Conservation (phyloP, 2,797 vertebrate species). For the Spondyliosoma cantharus region DNA sequence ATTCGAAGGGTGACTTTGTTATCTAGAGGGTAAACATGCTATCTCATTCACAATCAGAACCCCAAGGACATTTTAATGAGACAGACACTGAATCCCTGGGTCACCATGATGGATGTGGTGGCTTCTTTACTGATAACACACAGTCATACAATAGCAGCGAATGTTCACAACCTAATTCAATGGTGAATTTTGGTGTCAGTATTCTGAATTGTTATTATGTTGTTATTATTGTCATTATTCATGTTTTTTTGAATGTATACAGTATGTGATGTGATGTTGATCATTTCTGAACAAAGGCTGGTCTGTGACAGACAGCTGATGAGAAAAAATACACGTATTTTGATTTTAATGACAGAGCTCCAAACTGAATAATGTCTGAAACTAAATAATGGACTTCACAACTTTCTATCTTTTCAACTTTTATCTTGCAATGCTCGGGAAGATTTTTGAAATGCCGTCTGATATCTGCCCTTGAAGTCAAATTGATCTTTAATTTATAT, state of each 20-base stretch:
- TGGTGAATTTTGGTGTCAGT: neutral
- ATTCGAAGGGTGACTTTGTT: conserved; percentile 56
- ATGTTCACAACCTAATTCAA: conserved; percentile 30
- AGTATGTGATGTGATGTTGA: conserved; percentile 1
- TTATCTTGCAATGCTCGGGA: neutral
- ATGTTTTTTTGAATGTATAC: neutral
- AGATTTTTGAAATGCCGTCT: neutral
- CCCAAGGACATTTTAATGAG: conserved; percentile 63
- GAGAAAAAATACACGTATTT: neutral
- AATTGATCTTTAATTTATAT: conserved; percentile 1
- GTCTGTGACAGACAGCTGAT: neutral
- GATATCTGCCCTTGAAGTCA: neutral
- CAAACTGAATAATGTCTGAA: neutral
- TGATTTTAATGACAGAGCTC: neutral
- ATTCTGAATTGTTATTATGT: neutral
- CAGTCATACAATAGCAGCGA: conserved; percentile 21
- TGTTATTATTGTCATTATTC: no score
- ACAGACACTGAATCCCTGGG: conserved; percentile 56
- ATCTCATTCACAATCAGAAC: conserved; percentile 69
- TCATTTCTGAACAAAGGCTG: neutral
- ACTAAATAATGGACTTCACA: neutral
- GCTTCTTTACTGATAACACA: conserved; percentile 47
- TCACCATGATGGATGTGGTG: conserved; percentile 58
- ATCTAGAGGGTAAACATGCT: conserved; percentile 70
- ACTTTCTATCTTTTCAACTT: no score